Base-by-base conservation (phyloP, 2,113 vertebrate genomes). In the Lophochroa leadbeateri region DNA sequence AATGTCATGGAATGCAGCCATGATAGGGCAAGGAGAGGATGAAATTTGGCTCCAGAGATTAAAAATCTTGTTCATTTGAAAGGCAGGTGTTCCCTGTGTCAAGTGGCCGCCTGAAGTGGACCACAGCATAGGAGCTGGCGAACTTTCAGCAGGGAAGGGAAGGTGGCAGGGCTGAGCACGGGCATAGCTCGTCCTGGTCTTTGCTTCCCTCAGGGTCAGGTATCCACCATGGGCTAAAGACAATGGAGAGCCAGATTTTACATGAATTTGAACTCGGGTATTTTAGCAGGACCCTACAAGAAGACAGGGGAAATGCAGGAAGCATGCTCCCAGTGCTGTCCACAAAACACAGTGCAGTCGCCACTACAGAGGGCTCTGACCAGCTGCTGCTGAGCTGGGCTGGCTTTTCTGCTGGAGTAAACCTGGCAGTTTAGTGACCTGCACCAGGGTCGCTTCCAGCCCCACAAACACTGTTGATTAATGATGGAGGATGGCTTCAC, bases 331-430 rank as follows among this genome's bases (percentile, higher is more conserved):
- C 33, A 8, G 27, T 4, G 9, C 35, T n/a, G 58, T 24, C 33
- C 19, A 19, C 4, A 14, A 13, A 53, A 10, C 6, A 3, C 25
- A 3, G 3, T 2, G 2, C 1, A 1, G 4, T 4, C 7, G 6
- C 33, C 31, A 2, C 23, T 19, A 1, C 1, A 5, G 79, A 19
- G 4, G 3, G 17, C 55, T 29, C 61, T 6, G 21, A 35, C 17
- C 60, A 1, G 31, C 67, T 10, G 16, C 47, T 4, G 44, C 28
- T 3, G 41, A 31, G 58, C 79, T 27, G 35, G 15, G 14, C 10
- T 21, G 7, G 70, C 71, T n/a, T 57, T 7, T 7, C 20, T 3
- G 9, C 43, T 24, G 70, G 57, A 25, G 19, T 23, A 44, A 43
- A 41, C 28, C 5, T 3, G 0, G 18, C 28, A 0, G 6, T 15